Percentiles rank a stretch among this genome's conserved stretches.
These are phyloP conservation scores for Enhydra lutris DNA, from an alignment of 2,113 vertebrate genomes.

Conservation along the genomic window DNA sequence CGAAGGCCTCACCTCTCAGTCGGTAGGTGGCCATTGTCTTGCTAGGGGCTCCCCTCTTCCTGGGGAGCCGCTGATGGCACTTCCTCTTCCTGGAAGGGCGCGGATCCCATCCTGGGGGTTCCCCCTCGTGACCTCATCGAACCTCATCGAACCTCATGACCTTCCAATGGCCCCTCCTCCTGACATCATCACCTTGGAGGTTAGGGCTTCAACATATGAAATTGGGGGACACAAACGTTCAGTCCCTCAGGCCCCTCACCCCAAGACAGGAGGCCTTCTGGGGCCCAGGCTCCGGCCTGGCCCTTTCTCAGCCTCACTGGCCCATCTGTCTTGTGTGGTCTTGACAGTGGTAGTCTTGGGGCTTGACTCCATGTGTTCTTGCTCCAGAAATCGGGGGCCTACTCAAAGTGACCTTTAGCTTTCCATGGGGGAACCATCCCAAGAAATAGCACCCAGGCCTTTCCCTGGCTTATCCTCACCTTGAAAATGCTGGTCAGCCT, in stretches of 20 bases:
- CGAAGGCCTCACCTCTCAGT: neutral
- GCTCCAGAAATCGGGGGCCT: neutral
- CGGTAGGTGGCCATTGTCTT: rapidly evolving
- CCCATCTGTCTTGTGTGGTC: too few relatives aligned
- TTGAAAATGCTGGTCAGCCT: neutral
- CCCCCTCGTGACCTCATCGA: too few relatives aligned
- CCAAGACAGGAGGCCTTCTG: neutral
- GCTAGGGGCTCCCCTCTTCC: neutral
- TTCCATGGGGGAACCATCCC: rapidly evolving
- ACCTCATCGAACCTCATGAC: too few relatives aligned
- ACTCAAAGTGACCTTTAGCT: neutral
- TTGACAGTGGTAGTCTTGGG: rapidly evolving
- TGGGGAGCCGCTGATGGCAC: rapidly evolving
- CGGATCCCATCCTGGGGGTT: neutral
- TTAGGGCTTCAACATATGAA: neutral
- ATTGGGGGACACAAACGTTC: neutral
- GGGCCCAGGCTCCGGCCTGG: neutral
- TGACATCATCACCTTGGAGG: neutral
- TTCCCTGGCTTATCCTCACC: neutral
- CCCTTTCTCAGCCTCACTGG: neutral
- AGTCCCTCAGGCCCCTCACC: neutral
- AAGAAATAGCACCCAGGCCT: neutral
- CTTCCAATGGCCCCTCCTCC: neutral
- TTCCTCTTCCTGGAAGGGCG: neutral
- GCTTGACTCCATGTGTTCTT: neutral